These are phyloP conservation scores for Shinisaurus crocodilurus DNA, from an alignment of 2,113 vertebrate genomes.

Conservation along the genomic window DNA sequence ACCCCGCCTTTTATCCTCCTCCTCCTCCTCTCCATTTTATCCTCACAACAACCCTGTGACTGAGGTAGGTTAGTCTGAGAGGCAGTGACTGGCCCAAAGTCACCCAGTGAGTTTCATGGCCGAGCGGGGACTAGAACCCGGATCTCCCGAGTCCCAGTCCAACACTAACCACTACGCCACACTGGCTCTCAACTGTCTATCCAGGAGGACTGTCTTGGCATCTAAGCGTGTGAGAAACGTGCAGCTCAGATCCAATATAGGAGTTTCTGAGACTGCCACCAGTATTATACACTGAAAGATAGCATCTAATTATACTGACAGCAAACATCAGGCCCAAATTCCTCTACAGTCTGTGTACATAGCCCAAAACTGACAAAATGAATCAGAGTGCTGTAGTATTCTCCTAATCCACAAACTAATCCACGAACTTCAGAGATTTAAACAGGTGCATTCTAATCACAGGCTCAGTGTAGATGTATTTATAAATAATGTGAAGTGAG, in stretches of 20 bases:
- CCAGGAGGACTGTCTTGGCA: slow-evolving; percentile 71
- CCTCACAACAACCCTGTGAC: too few species aligned
- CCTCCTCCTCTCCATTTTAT: too few species aligned
- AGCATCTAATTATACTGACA: slow-evolving; percentile 78
- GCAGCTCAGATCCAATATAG: slow-evolving; percentile 69
- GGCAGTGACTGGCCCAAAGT: too few species aligned
- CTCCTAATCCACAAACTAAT: slow-evolving; percentile 77
- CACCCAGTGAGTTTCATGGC: too few species aligned
- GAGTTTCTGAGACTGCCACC: slow-evolving; percentile 58
- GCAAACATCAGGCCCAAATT: slow-evolving; percentile 82
- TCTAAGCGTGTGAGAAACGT: slow-evolving; percentile 62
- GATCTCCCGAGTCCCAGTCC: too few species aligned
- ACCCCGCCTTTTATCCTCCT: too few species aligned
- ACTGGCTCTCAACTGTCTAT: slow-evolving; percentile 77
- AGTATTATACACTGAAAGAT: slow-evolving; percentile 74
- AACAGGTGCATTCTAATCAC: slow-evolving; percentile 77
- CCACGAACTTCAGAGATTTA: slow-evolving; percentile 73
- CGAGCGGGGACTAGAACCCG: too few species aligned
- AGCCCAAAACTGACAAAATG: slow-evolving; percentile 77
- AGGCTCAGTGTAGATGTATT: slow-evolving; percentile 55
- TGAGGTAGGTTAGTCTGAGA: too few species aligned
- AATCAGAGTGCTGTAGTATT: slow-evolving; percentile 70
- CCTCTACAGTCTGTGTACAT: slow-evolving; percentile 70
- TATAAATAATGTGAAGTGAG: slow-evolving; percentile 56
- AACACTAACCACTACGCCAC: too few species aligned